Percentiles rank a stretch among this genome's conserved stretches.
These are phyloP conservation scores for Danio choprae DNA, from an alignment of 2,797 vertebrate genomes.

Conservation along the genomic window DNA sequence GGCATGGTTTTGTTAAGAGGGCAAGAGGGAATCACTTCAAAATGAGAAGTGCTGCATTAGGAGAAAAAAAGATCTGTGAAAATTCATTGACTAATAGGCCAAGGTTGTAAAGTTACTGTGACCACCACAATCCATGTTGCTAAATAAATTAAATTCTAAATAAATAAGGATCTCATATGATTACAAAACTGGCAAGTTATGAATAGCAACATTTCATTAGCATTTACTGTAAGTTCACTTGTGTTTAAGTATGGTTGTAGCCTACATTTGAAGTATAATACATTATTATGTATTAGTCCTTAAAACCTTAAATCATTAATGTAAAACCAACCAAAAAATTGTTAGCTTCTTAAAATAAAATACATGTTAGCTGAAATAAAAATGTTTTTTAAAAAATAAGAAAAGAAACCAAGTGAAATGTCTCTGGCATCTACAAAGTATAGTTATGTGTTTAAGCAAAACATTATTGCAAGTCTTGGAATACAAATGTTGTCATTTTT, in stretches of 20 bases:
- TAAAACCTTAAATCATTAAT: too few species aligned
- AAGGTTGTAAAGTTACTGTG: too few species aligned
- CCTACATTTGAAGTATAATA: background rate
- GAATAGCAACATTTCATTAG: background rate
- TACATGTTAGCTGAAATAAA: too few species aligned
- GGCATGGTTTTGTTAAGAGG: slow-evolving; percentile 12
- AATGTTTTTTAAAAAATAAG: too few species aligned
- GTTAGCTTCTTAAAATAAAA: too few species aligned
- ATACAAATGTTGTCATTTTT: too few species aligned
- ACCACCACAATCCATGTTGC: background rate
- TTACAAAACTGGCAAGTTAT: background rate
- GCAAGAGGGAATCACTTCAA: background rate
- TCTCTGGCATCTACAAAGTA: too few species aligned
- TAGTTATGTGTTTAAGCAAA: too few species aligned
- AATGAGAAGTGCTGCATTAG: background rate
- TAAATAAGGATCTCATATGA: background rate
- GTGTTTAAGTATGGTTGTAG: background rate
- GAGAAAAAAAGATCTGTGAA: background rate
- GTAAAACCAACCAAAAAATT: too few species aligned
- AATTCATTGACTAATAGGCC: background rate
- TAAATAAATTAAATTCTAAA: background rate
- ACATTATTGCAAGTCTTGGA: too few species aligned
- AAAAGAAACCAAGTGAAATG: too few species aligned
- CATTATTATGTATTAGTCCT: too few species aligned
- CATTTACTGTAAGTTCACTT: background rate